Evolutionary conservation across 1,140 invertebrate species (phyloP), one percentile per base, ranked within the genome.

Genomic region (Popillia japonica): DNA sequence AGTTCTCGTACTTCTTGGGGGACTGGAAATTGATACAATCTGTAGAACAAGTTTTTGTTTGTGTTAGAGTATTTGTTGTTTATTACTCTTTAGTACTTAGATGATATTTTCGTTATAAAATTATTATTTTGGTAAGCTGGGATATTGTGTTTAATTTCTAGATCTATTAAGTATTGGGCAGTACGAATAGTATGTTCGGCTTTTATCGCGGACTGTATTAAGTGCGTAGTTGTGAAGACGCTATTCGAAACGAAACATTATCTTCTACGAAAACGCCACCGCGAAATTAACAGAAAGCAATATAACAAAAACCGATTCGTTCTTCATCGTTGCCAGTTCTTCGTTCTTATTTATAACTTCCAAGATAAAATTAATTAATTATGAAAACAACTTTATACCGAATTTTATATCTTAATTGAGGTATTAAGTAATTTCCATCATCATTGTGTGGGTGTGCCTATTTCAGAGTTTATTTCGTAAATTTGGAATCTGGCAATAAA

Each of bases 301-400:
- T 68, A 68, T 68, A 68, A 68, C 61, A 68, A 22, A 34, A 34
- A 68, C 27, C 61, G 61, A 68, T 68, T 68, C 61, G 22, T 68
- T 68, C 27, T 34, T 68, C 61, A 20, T 68, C 61, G 20, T 34
- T 10, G 61, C 14, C 48, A 17, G 48, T n/a, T 17, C 27, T 17
- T 55, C 48, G 61, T 22, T 34, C 61, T 68, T 68, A 68, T 68
- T 68, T 68, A 68, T 68, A 27, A 68, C 27, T 22, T 68, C 22
- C 8, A 68, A 68, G 61, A 68, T 68, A 68, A 68, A 68, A 68
- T 68, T 68, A 68, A 68, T 68, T 68, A 68, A 68, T 68, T 27
- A 68, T 68, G 61, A 20, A 68, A 68, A 68, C 22, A 68, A 68
- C 61, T 68, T 68, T 14, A 68, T 68, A 10, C 20, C 0, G 61